phyloP scores from a whole-genome alignment of 92 coral and sea anemone genomes.

The Desmophyllum pertusum region DNA sequence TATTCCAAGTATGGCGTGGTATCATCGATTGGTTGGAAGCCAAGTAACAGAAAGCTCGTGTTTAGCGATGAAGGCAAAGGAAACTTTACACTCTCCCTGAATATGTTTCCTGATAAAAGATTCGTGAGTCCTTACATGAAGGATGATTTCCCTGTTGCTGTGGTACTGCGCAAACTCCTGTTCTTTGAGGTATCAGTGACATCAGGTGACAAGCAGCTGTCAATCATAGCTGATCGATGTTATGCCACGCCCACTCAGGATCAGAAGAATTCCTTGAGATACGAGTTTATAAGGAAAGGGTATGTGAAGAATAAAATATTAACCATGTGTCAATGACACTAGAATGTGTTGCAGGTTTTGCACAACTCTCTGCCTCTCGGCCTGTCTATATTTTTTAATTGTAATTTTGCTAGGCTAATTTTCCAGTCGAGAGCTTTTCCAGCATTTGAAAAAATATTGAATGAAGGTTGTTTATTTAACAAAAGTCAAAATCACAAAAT shows the following conservation, averaged over 20 bases:
- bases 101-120: conserved; percentile 38
- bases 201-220: conserved; percentile 45
- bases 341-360: background rate
- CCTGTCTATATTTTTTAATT: no score
- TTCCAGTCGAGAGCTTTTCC: no score
- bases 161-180: conserved; percentile 35
- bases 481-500: no score
- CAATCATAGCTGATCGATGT: conserved; percentile 41
- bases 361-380: background rate
- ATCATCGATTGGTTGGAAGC: conserved; percentile 33
- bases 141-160: conserved; percentile 42
- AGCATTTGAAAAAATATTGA: no score
- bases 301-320: background rate
- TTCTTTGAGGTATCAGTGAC: conserved; percentile 52
- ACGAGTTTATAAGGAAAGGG: conserved; percentile 15
- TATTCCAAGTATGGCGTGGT: conserved; percentile 18
- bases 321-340: background rate
- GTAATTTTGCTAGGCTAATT: no score
- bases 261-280: background rate
- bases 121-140: conserved; percentile 41
- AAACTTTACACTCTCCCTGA: conserved; percentile 36
- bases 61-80: conserved; percentile 41
- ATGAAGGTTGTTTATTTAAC: no score
- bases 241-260: conserved; percentile 47
- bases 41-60: conserved; percentile 31